These are phyloP conservation scores for Trichonephila inaurata DNA, from an alignment of 1,140 invertebrate species.

Conservation along the genomic window DNA sequence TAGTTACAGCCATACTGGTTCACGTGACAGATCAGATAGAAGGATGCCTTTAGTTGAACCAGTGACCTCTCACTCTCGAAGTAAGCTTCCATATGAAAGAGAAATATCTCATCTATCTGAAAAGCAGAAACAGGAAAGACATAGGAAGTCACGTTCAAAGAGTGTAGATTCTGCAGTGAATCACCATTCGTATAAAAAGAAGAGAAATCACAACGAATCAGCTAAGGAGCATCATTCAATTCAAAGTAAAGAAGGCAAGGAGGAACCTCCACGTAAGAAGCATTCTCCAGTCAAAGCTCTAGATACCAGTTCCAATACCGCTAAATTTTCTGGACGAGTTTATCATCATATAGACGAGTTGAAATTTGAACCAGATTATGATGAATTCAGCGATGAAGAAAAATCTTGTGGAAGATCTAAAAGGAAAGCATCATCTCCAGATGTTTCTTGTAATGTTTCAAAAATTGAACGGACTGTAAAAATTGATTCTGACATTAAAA, in stretches of 20 bases:
- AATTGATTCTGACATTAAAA: not conserved
- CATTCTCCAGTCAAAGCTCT: constrained; percentile 66
- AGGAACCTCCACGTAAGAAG: not conserved
- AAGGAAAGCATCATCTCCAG: constrained; percentile 41
- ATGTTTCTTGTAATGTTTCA: constrained; percentile 54
- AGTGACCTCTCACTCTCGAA: not conserved
- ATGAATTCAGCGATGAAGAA: constrained; percentile 79
- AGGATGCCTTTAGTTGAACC: not conserved
- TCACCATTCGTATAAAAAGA: constrained; percentile 38
- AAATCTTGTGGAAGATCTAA: not conserved
- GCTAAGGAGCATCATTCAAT: not conserved
- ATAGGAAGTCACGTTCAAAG: constrained; percentile 30
- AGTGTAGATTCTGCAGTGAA: constrained; percentile 61
- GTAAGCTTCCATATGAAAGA: not conserved
- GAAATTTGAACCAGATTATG: constrained; percentile 88
- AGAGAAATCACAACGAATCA: not conserved
- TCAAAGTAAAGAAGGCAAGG: not conserved
- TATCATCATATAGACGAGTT: constrained; percentile 83
- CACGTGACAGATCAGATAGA: constrained; percentile 46
- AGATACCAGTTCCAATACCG: not conserved
- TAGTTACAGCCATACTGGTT: not conserved
- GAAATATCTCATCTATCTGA: not conserved
- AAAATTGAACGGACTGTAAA: constrained; percentile 37
- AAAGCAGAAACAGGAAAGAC: not conserved
- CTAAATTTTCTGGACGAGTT: constrained; percentile 18